phyloP scores from a whole-genome alignment of 2,113 vertebrate species.

The Parus major region DNA sequence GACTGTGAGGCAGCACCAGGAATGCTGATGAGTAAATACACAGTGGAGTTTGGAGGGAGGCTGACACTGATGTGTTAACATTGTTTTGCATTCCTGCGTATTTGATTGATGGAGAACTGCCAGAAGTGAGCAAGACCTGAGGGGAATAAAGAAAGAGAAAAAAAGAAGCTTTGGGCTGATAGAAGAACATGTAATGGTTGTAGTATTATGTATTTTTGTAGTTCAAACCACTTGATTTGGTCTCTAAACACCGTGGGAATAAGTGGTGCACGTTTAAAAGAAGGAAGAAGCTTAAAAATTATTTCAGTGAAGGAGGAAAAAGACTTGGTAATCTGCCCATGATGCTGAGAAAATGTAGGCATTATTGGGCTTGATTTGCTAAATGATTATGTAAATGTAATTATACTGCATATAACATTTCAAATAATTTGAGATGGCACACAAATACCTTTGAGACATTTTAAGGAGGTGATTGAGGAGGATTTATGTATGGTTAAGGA shows the following conservation, averaged over 20 bases:
- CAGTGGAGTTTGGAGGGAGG: neutral
- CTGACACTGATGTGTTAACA: neutral
- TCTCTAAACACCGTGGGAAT: neutral
- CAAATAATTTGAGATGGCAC: slow-evolving; percentile 8
- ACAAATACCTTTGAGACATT: slow-evolving; percentile 31
- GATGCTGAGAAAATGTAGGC: slow-evolving; percentile 21
- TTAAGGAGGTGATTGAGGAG: slow-evolving; percentile 24
- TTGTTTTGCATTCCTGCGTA: neutral
- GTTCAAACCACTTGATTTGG: neutral
- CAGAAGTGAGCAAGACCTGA: neutral
- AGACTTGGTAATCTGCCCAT: slow-evolving; percentile 16
- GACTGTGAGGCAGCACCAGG: neutral
- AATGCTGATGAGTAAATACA: neutral
- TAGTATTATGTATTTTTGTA: neutral
- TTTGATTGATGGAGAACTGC: neutral
- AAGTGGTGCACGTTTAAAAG: neutral
- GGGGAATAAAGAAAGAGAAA: neutral
- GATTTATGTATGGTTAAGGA: neutral
- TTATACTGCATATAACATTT: slow-evolving; percentile 48
- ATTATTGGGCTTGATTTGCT: slow-evolving; percentile 51
- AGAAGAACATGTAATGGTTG: neutral
- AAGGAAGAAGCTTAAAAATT: neutral
- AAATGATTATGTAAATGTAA: slow-evolving; percentile 68
- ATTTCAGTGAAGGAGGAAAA: neutral
- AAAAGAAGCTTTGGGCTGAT: neutral